A percentile compares a stretch with the other conserved stretches of the same genome.
Evolutionary conservation across 2,797 vertebrate species (phyloP).

Genomic region (Distichodus sexfasciatus): DNA sequence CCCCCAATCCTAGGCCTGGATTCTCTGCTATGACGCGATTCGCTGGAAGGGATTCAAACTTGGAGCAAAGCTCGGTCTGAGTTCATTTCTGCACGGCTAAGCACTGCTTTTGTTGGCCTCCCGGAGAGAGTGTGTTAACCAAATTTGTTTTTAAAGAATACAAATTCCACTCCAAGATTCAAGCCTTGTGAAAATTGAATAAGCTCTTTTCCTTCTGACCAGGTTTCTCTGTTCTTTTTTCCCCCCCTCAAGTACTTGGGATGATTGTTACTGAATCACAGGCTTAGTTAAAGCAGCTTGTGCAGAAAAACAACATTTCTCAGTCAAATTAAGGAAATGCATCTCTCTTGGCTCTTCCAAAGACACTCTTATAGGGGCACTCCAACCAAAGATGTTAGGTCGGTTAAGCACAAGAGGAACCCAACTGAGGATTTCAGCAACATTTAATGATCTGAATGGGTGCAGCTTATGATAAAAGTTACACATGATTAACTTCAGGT

Average conservation of each 20-base stretch:
- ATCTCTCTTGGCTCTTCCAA: background rate
- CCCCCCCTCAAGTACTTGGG: background rate
- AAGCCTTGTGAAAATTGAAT: constrained; percentile 6
- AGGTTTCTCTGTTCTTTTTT: constrained; percentile 15
- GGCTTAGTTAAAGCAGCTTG: constrained; percentile 5
- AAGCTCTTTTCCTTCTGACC: constrained; percentile 7
- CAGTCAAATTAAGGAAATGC: background rate
- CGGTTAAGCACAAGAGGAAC: too few species aligned
- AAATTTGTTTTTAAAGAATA: background rate
- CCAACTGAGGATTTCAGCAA: too few species aligned
- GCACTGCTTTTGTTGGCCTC: background rate
- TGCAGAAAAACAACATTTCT: background rate
- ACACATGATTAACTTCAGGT: too few species aligned
- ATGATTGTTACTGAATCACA: constrained; percentile 6
- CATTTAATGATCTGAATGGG: too few species aligned
- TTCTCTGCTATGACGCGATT: too few species aligned
- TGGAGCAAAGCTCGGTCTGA: background rate
- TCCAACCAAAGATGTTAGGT: too few species aligned
- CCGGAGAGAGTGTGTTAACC: background rate
- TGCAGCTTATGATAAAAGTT: too few species aligned
- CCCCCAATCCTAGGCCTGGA: too few species aligned
- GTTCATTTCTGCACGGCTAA: background rate
- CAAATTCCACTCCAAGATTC: background rate
- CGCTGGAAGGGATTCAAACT: background rate
- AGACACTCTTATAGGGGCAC: too few species aligned